A percentile compares a stretch with the other conserved stretches of the same genome.
Evolutionary conservation across 2,113 vertebrate species (phyloP).

Genomic region (Otolemur garnettii): DNA sequence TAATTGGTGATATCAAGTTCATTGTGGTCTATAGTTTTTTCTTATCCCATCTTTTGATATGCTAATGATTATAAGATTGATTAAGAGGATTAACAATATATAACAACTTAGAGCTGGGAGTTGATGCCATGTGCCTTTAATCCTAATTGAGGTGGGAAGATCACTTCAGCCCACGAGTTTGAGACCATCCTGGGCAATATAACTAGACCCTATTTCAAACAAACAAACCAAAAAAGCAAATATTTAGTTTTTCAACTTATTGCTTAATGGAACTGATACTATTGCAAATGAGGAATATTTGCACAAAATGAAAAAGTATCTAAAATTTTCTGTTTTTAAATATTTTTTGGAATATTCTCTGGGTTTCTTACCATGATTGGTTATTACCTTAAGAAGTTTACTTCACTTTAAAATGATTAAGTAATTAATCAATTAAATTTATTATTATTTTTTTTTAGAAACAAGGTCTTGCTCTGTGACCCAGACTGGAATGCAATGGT

Average conservation of each 20-base stretch:
- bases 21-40: neutral
- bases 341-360: conserved; percentile 15
- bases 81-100: neutral
- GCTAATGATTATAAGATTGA: conserved; percentile 22
- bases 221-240: neutral
- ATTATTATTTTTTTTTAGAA: too few species aligned
- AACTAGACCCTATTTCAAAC: too few species aligned
- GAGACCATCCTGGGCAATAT: too few species aligned
- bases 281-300: conserved; percentile 55
- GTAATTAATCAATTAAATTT: too few species aligned
- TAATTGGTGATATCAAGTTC: conserved; percentile 33
- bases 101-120: neutral
- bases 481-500: too few species aligned
- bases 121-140: too few species aligned
- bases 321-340: neutral
- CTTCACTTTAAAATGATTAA: conserved; percentile 56
- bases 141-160: too few species aligned
- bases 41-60: conserved; percentile 35
- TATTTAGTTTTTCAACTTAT: conserved; percentile 44
- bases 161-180: too few species aligned
- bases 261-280: conserved; percentile 37
- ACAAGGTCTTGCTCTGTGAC: too few species aligned
- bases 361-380: neutral
- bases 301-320: neutral
- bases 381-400: conserved; percentile 30